Base-by-base conservation (phyloP, 2,113 vertebrate genomes). In the Periophthalmodon schlosseri region DNA sequence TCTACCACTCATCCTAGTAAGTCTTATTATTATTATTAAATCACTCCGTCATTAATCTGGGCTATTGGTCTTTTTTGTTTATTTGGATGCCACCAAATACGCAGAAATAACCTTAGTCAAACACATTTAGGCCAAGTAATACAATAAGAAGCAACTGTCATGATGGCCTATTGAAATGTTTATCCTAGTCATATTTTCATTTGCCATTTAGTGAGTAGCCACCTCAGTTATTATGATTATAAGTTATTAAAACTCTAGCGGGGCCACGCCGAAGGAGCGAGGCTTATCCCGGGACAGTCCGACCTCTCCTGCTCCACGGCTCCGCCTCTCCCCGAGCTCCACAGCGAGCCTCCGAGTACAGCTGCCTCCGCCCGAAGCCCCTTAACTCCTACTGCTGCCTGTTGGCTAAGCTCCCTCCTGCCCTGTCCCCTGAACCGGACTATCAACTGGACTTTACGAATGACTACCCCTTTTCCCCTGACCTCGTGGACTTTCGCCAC, bases 241-340 rank as follows among this genome's bases (percentile, higher is more conserved):
- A 39, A 66, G 36, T 18, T 2, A 34, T 12, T 6, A 21, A 3
- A 10, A 5, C 2, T 20, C 18, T 5, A 52, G 56, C 21, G 54
- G 82, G 73, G 57, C 49, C 20, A 0, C 46, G 50, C 73, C 61
- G 66, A 73, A 69, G n/a, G 72, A 24, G 69, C 71, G 28, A 28
- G 16, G 76, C 1, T 33, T 58, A 60, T 73, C 76, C 82, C 73
- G 76, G 54, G 44, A 52, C 66, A 46, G 50, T 13, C 44, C 70
- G 88, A 82, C 81, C 90, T 83, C 85, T 81, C 78, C 72, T 3
- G 88, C 79, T 70, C 87, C 81, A 56, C 85, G 90, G 81, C 91
- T 91, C 92, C 90, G 86, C 90, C 91, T 91, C 81, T 81, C 82
- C 47, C 72, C 50, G 73, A 73, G 84, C 87, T 78, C 67, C 86